phyloP scores from a whole-genome alignment of 2,888 invertebrate species.

The Drosophila seclusa region DNA sequence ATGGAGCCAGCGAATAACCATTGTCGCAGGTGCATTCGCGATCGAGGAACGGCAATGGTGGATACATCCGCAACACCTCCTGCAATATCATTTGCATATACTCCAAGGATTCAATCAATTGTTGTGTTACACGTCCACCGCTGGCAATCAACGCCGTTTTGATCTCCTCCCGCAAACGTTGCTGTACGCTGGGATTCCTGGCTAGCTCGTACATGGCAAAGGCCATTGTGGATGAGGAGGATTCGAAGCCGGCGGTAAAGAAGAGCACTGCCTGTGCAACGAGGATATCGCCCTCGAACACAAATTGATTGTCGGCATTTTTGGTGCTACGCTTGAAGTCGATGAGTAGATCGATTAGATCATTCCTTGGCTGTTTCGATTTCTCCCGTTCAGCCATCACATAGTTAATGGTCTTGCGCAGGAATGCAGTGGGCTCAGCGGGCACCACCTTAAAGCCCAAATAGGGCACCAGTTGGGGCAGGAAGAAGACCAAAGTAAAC shows the following conservation, averaged over 20 bases:
- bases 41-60: conserved; percentile 83
- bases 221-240: conserved; percentile 85
- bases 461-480: conserved; percentile 83
- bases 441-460: conserved; percentile 84
- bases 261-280: conserved; percentile 84
- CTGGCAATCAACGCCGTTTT: conserved; percentile 78
- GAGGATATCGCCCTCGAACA: conserved; percentile 82
- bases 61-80: conserved; percentile 84
- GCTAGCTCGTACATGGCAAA: conserved; percentile 85
- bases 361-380: conserved; percentile 83
- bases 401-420: conserved; percentile 84
- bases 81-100: conserved; percentile 85
- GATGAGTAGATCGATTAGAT: conserved; percentile 86
- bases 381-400: conserved; percentile 84
- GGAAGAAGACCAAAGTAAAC: conserved; percentile 84
- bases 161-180: conserved; percentile 84
- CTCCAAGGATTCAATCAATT: conserved; percentile 83
- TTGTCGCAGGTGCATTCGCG: conserved; percentile 77
- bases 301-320: conserved; percentile 51
- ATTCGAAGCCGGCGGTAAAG: conserved; percentile 84
- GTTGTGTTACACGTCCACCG: conserved; percentile 83
- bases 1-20: conserved; percentile 77
- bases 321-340: conserved; percentile 84
- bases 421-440: conserved; percentile 78
- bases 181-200: conserved; percentile 84